phyloP scores from a whole-genome alignment of 2,888 invertebrate genomes.

The Entomobrya proxima region DNA sequence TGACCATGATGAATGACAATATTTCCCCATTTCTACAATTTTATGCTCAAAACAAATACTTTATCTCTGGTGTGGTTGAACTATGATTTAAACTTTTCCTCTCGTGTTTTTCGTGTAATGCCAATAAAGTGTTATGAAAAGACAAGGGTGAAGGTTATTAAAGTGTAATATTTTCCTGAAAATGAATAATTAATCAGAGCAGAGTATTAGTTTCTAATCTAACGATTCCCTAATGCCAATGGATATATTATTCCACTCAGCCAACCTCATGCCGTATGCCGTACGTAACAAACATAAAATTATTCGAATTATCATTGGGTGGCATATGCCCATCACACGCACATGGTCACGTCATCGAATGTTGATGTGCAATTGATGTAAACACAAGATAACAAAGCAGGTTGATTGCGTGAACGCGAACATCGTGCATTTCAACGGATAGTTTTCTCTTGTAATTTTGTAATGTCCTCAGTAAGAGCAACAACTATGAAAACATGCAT shows the following conservation, averaged over 20 bases:
- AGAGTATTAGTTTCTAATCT: background rate
- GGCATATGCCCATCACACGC: constrained; percentile 29
- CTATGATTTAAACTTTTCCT: background rate
- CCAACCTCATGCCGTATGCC: too few species aligned
- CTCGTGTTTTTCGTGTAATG: background rate
- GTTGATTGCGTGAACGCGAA: background rate
- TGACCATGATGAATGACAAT: too few species aligned
- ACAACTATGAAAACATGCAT: background rate
- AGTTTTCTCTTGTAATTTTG: too few species aligned
- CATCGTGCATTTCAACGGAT: background rate
- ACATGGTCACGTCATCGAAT: constrained; percentile 17
- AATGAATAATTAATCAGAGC: constrained; percentile 29
- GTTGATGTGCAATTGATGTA: background rate
- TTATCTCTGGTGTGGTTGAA: too few species aligned
- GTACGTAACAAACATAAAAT: too few species aligned
- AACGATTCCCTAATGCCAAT: background rate
- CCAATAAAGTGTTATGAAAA: too few species aligned
- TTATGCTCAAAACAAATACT: too few species aligned
- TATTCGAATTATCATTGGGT: constrained; percentile 36
- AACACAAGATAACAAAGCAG: background rate
- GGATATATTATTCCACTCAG: background rate
- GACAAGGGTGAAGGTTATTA: background rate
- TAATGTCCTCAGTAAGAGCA: background rate
- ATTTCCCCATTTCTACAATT: too few species aligned
- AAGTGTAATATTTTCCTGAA: background rate